Evolutionary conservation across 2,113 vertebrate species (phyloP), one percentile per base, ranked within the genome.

Genomic region (Campylomormyrus numenius): DNA sequence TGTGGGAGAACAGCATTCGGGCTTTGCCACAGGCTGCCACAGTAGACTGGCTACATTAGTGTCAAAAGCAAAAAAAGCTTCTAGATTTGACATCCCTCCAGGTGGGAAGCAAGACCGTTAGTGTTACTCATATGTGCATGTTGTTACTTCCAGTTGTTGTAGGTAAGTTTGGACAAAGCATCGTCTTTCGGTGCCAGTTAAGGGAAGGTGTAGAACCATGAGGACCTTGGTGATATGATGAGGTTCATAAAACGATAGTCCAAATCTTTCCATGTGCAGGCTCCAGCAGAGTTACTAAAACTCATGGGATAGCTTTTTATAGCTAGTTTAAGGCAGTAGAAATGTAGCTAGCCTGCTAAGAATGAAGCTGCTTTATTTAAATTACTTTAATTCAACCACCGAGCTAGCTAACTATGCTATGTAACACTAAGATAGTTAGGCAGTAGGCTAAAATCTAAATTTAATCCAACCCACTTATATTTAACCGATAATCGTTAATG

Each of bases 331-430:
- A 42, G n/a, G 74, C 74, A 39, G 15, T 80, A 8, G 74, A 80
- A 80, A 80, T 80, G 74, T 80, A 80, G 74, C 74, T 80, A 80
- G 74, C 74, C 35, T 80, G 74, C 74, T 80, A 42, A 80, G 74
- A 80, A 80, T 80, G 74, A 80, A 80, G 17, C 74, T 42, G 62
- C 62, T 70, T 31, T 70, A 80, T 80, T 80, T 42, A 35, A 80
- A 80, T 80, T 5, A 80, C 35, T 80, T 77, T 42, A 80, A 39
- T 42, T 80, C 74, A 42, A 80, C 74, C 74, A 80, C 74, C 35
- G 1, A 80, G 31, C 74, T 19, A 42, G 74, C 74, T 80, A 80
- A 42, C 74, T 42, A 80, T 35, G 35, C 74, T 80, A 80, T 80
- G 35, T 42, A 42, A 42, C 74, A 80, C 35, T 80, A 80, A 80